A percentile compares a stretch with the other conserved stretches of the same genome.
Conservation (phyloP, 1,140 invertebrate species). For the Temnothorax longispinosus region DNA sequence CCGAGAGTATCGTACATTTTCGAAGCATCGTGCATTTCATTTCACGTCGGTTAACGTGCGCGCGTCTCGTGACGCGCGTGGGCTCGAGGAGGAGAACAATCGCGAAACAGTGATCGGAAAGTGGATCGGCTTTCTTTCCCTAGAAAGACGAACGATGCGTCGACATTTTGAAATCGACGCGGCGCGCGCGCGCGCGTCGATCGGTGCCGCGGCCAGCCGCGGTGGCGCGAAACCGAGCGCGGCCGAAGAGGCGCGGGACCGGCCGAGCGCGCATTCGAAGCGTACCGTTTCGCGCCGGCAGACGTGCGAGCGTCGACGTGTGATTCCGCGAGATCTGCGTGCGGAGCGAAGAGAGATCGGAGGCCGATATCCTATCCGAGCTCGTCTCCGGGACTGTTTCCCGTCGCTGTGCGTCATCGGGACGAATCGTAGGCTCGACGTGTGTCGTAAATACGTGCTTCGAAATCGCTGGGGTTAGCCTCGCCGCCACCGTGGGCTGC, state of each 20-base stretch:
- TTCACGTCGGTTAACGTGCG: no score
- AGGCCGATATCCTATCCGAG: background rate
- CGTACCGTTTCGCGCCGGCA: background rate
- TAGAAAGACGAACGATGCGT: no score
- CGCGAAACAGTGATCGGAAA: background rate
- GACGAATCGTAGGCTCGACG: background rate
- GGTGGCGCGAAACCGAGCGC: background rate
- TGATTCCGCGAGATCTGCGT: background rate
- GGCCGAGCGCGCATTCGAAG: slow-evolving; percentile 24
- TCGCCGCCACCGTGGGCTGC: background rate
- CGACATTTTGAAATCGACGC: background rate
- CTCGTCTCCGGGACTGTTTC: no score
- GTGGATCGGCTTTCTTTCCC: background rate
- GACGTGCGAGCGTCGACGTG: no score
- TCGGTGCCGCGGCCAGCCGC: background rate
- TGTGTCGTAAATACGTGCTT: background rate
- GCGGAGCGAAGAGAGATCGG: background rate
- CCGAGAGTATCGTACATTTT: no score
- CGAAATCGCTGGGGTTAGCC: background rate
- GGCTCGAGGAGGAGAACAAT: background rate
- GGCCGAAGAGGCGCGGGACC: background rate
- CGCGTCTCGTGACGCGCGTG: no score
- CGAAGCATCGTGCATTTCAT: no score
- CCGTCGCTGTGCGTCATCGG: background rate
- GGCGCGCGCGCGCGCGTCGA: no score